Percentiles rank a stretch among this genome's conserved stretches.
Evolutionary conservation across 1,140 invertebrate genomes (phyloP).

Genomic region (Theocolax elegans): DNA sequence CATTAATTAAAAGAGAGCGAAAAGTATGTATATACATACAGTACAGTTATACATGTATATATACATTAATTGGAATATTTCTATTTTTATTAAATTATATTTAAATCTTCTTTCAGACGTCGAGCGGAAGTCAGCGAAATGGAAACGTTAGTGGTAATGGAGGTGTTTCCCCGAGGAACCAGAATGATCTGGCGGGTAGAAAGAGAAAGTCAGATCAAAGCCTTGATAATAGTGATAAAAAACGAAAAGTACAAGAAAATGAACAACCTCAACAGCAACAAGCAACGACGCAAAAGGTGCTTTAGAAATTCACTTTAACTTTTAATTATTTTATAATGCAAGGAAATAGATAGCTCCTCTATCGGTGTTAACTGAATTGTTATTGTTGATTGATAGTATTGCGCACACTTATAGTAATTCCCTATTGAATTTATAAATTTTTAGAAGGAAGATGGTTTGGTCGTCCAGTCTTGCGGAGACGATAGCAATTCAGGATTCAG

Average conservation of each 20-base stretch:
- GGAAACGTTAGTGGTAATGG: slow-evolving; percentile 54
- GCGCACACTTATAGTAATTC: not conserved
- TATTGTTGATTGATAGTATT: slow-evolving; percentile 31
- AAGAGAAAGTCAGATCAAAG: slow-evolving; percentile 57
- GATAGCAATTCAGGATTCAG: slow-evolving; percentile 63
- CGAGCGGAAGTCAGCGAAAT: slow-evolving; percentile 53
- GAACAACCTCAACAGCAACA: slow-evolving; percentile 46
- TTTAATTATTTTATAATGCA: slow-evolving; percentile 27
- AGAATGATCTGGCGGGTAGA: slow-evolving; percentile 41
- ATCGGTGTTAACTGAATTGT: slow-evolving; percentile 16
- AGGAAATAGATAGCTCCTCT: not conserved
- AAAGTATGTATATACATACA: slow-evolving; percentile 63
- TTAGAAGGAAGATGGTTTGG: slow-evolving; percentile 55
- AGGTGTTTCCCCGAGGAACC: slow-evolving; percentile 51
- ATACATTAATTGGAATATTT: not conserved
- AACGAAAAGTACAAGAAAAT: slow-evolving; percentile 51
- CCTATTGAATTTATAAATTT: slow-evolving; percentile 23
- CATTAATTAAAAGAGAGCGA: slow-evolving; percentile 76
- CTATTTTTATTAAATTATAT: not conserved
- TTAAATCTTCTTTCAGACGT: slow-evolving; percentile 48
- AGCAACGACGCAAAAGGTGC: slow-evolving; percentile 23
- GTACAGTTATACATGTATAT: too few relatives aligned
- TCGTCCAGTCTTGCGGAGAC: slow-evolving; percentile 57
- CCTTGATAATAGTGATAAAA: slow-evolving; percentile 51
- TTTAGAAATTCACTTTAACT: slow-evolving; percentile 20